Percentiles rank a stretch among this genome's conserved stretches.
Evolutionary conservation across 2,113 vertebrate genomes (phyloP).

Genomic region (Machaerirhynchus nigripectus): DNA sequence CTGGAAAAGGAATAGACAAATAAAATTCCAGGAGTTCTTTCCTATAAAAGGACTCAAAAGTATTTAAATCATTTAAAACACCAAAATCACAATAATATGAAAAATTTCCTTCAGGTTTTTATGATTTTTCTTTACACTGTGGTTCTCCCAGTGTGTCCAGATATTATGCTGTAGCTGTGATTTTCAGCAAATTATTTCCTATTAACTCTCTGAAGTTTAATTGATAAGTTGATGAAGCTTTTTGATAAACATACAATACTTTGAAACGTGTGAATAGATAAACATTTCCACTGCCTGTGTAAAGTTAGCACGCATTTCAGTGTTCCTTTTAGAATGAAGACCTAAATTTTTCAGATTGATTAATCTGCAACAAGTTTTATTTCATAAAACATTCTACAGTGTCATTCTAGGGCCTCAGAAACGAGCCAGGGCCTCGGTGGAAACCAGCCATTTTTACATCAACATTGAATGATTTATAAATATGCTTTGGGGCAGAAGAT

Average conservation of each 20-base stretch:
- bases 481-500: conserved; percentile 50
- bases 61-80: background rate
- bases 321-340: conserved; percentile 24
- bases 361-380: conserved; percentile 30
- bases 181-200: background rate
- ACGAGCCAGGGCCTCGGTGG: conserved; percentile 19
- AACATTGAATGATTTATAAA: conserved; percentile 68
- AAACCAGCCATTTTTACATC: conserved; percentile 53
- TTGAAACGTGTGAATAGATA: conserved; percentile 1
- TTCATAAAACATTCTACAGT: conserved; percentile 30
- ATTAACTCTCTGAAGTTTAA: background rate
- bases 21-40: background rate
- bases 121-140: background rate
- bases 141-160: background rate
- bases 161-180: background rate
- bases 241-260: background rate
- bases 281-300: background rate
- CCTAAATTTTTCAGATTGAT: conserved; percentile 43
- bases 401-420: conserved; percentile 23
- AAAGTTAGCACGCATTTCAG: conserved; percentile 4
- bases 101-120: background rate
- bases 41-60: background rate
- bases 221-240: background rate
- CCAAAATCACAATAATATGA: background rate
- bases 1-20: background rate